A percentile compares a stretch with the other conserved stretches of the same genome.
Evolutionary conservation across 2,113 vertebrate species (phyloP).

Genomic region (Trematomus loennbergii): DNA sequence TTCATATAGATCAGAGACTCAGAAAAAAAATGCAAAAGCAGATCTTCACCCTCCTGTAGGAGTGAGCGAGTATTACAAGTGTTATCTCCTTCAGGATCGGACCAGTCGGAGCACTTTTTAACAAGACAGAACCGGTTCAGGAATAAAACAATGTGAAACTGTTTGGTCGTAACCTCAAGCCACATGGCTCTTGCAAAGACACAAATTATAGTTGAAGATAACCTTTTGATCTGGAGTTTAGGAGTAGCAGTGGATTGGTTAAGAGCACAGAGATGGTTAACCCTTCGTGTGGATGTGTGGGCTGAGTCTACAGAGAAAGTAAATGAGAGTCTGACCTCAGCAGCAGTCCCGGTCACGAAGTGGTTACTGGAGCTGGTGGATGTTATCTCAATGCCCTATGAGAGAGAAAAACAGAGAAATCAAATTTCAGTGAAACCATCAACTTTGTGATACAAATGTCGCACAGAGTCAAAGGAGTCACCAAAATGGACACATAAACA

Average conservation of each 20-base stretch:
- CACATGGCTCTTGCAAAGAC: not conserved
- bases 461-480: constrained; percentile 1
- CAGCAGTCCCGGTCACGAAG: constrained; percentile 84
- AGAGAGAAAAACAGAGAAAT: constrained; percentile 35
- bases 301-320: constrained; percentile 24
- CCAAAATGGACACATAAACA: constrained; percentile 11
- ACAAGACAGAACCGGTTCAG: not conserved
- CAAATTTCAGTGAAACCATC: not conserved
- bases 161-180: not conserved
- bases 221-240: constrained; percentile 20
- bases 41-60: too few relatives aligned
- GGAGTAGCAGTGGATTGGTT: not conserved
- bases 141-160: not conserved
- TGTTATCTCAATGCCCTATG: constrained; percentile 89
- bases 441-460: constrained; percentile 1
- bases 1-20: not conserved
- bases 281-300: not conserved
- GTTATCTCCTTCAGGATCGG: not conserved
- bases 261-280: constrained; percentile 17
- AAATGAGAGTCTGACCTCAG: constrained; percentile 82
- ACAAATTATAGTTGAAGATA: not conserved
- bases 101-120: not conserved
- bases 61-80: not conserved
- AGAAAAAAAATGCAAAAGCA: not conserved
- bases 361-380: constrained; percentile 90